Evolutionary conservation across 2,113 vertebrate species (phyloP).

Genomic region (Rhodinocichla rosea): DNA sequence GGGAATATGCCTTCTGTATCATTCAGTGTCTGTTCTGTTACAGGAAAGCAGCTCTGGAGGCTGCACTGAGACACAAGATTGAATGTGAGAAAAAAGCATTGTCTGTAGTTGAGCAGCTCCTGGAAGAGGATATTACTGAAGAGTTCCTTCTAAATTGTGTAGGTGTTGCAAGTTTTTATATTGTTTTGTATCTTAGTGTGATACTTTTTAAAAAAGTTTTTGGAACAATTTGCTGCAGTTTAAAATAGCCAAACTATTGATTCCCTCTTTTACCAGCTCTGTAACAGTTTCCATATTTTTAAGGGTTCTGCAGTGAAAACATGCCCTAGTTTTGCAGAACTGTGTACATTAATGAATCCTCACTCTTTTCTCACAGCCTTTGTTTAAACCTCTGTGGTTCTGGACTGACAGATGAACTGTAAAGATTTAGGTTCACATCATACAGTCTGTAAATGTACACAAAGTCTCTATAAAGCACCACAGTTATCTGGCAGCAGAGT

Average conservation of each 20-base stretch:
- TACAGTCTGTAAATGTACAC: not conserved
- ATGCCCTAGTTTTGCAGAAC: not conserved
- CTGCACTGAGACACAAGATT: constrained; percentile 78
- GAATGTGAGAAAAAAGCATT: constrained; percentile 86
- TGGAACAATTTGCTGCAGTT: not conserved
- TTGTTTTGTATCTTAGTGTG: not conserved
- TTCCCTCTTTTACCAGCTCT: not conserved
- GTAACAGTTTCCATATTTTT: not conserved
- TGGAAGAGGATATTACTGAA: constrained; percentile 85
- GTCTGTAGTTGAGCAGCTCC: constrained; percentile 84
- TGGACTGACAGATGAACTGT: not conserved
- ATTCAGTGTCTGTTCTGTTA: not conserved
- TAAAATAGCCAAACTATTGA: not conserved
- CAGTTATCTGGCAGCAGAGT: not conserved
- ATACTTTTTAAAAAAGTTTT: not conserved
- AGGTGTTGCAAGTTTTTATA: constrained; percentile 54
- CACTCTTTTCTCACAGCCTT: not conserved
- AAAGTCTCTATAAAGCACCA: not conserved
- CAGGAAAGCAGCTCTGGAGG: constrained; percentile 85
- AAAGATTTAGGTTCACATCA: not conserved
- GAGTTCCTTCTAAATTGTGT: constrained; percentile 88
- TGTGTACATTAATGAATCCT: not conserved
- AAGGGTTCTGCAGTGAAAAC: not conserved
- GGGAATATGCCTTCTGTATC: not conserved
- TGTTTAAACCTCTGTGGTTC: not conserved